Evolutionary conservation across 2,888 invertebrate genomes (phyloP).

Genomic region (Machimus atricapillus): DNA sequence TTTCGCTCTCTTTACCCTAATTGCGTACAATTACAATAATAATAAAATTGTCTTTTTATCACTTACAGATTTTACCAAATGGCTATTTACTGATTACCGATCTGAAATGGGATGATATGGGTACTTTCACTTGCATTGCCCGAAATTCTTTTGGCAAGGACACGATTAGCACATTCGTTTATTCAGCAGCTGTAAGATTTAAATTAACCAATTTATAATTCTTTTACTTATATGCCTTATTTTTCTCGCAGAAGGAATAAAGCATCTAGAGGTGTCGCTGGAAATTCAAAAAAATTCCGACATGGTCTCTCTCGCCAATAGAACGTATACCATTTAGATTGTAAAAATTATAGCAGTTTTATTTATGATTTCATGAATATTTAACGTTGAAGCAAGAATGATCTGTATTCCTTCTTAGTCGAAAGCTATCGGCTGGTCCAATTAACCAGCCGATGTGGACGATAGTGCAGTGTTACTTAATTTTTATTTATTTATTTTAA

Average conservation of each 20-base stretch:
- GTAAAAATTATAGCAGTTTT: conserved; percentile 14
- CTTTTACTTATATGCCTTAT: background rate
- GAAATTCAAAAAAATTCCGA: conserved; percentile 1
- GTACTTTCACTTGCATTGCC: conserved; percentile 78
- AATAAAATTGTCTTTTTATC: background rate
- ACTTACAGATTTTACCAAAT: conserved; percentile 64
- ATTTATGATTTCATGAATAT: conserved; percentile 27
- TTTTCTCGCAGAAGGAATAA: conserved; percentile 37
- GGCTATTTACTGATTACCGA: conserved; percentile 79
- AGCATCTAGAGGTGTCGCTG: background rate
- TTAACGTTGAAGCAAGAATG: conserved; percentile 17
- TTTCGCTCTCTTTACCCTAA: background rate
- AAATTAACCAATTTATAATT: background rate
- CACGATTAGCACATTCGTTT: conserved; percentile 73
- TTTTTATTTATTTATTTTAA: conserved; percentile 43
- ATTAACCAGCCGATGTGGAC: background rate
- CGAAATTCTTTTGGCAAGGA: conserved; percentile 72
- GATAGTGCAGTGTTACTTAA: conserved; percentile 48
- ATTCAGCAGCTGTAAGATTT: conserved; percentile 66
- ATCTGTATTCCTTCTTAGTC: conserved; percentile 25
- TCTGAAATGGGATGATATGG: conserved; percentile 83
- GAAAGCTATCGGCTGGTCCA: background rate
- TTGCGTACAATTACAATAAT: background rate
- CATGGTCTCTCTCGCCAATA: conserved; percentile 26
- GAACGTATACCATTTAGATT: conserved; percentile 32